Evolutionary conservation across 2,797 vertebrate species (phyloP), one percentile per base, ranked within the genome.

Genomic region (Spinus olivaceus): DNA sequence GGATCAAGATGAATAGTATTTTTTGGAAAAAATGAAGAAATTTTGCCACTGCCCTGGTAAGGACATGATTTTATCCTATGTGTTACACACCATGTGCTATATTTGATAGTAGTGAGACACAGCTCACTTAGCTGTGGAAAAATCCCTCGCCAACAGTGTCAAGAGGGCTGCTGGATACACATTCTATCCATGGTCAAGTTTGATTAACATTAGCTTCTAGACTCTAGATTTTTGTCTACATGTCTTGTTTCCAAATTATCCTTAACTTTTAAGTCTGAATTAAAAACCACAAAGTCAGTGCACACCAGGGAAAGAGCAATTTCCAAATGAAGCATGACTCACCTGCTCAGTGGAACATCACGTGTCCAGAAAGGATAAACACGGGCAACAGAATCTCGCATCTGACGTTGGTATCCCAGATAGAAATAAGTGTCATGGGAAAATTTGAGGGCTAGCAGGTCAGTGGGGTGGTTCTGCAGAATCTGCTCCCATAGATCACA

Each of bases 371-470:
- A 96, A 35, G 99, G 99, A 96, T 99, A 98, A 67, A 99, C 97
- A 4, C 98, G 96, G 41, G 98, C 98, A 76, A 99, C 98, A 0
- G 99, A 99, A 94, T 99, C 99, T 65, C 99, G 98, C 98, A 99
- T 98, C 90, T 97, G 98, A 14, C 46, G 84, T 35, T 98, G 98
- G 56, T 98, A 93, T 50, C 99, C 99, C 87, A 98, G 92, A 97
- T 98, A 99, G 96, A 99, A 99, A 66, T 98, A 99, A 54, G 98
- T 71, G 35, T 99, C 99, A 0, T 99, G 99, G 78, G 98, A 96
- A 73, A 99, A 99, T 93, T 98, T 99, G 60, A 99, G 97, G 25
- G 99, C 99, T 91, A 99, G 80, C 96, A 99, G 61, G 86, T 99
- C 99, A 3, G 98, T 99, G 5, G 99, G 99, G 89, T 99, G 97